Percentiles rank a stretch among this genome's conserved stretches.
Evolutionary conservation across 2,797 vertebrate species (phyloP).

Genomic region (Hippocampus kuda): DNA sequence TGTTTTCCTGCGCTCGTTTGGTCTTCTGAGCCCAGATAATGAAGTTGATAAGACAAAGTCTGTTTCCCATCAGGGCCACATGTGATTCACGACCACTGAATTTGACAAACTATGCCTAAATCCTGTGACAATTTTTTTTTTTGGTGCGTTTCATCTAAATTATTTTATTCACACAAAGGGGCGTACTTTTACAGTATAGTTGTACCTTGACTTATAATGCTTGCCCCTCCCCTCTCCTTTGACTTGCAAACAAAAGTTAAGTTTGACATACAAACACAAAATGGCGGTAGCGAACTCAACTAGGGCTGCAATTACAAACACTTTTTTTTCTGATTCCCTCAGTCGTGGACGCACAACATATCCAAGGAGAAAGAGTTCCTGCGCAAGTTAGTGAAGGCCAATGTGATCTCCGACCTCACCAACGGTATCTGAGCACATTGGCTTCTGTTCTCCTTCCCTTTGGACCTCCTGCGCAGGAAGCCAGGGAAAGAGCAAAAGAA

Average conservation of each 20-base stretch:
- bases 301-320: too few species aligned
- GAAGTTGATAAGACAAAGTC: not conserved
- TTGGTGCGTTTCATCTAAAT: too few species aligned
- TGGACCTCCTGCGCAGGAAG: constrained; percentile 40
- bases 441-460: constrained; percentile 39
- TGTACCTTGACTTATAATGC: too few species aligned
- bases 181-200: too few species aligned
- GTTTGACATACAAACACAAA: too few species aligned
- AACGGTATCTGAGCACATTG: constrained; percentile 78
- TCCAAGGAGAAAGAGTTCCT: constrained; percentile 90
- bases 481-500: constrained; percentile 25
- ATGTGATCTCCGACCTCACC: constrained; percentile 83
- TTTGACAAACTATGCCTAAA: not conserved
- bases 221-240: too few species aligned
- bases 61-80: constrained; percentile 8
- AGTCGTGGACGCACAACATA: constrained; percentile 98
- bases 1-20: constrained; percentile 16
- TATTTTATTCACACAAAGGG: too few species aligned
- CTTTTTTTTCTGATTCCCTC: constrained; percentile 13
- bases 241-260: too few species aligned
- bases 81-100: not conserved
- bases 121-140: too few species aligned
- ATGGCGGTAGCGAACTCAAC: too few species aligned
- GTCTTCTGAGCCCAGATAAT: constrained; percentile 19
- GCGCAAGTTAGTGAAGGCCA: constrained; percentile 85